These are phyloP conservation scores for Drosophila kuntzei DNA, from an alignment of 2,888 invertebrate genomes.

Conservation along the genomic window DNA sequence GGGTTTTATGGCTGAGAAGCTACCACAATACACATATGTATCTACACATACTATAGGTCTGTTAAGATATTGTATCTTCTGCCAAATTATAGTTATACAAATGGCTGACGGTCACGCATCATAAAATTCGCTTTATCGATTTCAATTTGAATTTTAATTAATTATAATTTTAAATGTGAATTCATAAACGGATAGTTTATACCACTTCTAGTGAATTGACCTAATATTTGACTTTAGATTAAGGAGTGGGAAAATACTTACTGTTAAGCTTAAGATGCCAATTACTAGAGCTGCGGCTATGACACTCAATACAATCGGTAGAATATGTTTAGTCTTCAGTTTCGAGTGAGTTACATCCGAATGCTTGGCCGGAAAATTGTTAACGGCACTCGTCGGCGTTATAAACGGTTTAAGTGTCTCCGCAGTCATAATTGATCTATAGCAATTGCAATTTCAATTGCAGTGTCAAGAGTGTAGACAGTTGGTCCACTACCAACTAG, in stretches of 20 bases:
- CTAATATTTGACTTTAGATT: not conserved
- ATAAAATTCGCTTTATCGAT: slow-evolving; percentile 54
- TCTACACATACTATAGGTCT: not conserved
- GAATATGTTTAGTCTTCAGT: slow-evolving; percentile 63
- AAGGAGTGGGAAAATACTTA: slow-evolving; percentile 57
- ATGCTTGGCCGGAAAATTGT: slow-evolving; percentile 77
- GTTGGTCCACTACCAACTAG: slow-evolving; percentile 40
- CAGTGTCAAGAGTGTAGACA: slow-evolving; percentile 25
- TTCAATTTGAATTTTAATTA: slow-evolving; percentile 46
- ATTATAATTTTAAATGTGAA: slow-evolving; percentile 43
- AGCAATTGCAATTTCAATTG: slow-evolving; percentile 47
- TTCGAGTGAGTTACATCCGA: slow-evolving; percentile 58
- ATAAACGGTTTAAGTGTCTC: slow-evolving; percentile 85
- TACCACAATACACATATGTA: not conserved
- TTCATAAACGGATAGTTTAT: slow-evolving; percentile 38
- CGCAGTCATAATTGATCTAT: slow-evolving; percentile 82
- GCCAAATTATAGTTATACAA: slow-evolving; percentile 58
- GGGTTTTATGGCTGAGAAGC: slow-evolving; percentile 37
- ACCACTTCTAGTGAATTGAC: slow-evolving; percentile 10
- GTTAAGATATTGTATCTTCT: slow-evolving; percentile 38
- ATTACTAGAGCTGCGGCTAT: slow-evolving; percentile 69
- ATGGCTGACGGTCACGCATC: slow-evolving; percentile 65
- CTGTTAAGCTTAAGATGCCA: slow-evolving; percentile 79
- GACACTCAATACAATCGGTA: slow-evolving; percentile 76
- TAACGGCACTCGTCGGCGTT: slow-evolving; percentile 79